Conservation (phyloP, 1,140 invertebrate genomes). For the Popillia japonica region DNA sequence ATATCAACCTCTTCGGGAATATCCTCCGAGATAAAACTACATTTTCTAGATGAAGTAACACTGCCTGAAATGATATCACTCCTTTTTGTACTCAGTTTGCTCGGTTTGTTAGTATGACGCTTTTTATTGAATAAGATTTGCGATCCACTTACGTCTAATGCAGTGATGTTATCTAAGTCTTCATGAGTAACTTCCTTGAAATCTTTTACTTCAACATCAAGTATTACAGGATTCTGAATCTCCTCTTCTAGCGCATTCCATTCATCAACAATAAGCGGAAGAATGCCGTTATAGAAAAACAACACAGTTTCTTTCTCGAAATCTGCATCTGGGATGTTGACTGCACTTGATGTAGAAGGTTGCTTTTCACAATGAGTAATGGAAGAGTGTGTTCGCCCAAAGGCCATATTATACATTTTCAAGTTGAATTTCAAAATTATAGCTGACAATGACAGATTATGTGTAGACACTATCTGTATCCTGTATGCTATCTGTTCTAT, state of each 20-base stretch:
- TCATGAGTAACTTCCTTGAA: conserved; percentile 13
- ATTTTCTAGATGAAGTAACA: background rate
- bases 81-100: background rate
- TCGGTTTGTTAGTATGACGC: background rate
- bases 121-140: conserved; percentile 24
- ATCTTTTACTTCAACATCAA: conserved; percentile 16
- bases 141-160: background rate
- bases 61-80: background rate
- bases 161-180: background rate
- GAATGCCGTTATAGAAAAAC: conserved; percentile 35
- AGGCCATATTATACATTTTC: background rate
- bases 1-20: background rate
- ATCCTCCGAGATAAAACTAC: background rate
- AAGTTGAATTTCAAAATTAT: background rate
- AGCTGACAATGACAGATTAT: background rate
- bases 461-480: no score
- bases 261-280: background rate
- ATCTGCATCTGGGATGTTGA: background rate
- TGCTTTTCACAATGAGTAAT: background rate
- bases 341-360: background rate
- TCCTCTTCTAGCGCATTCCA: conserved; percentile 18
- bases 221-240: background rate
- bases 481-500: no score
- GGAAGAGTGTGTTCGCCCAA: background rate
- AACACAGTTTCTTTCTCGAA: conserved; percentile 37